phyloP scores from a whole-genome alignment of 2,113 vertebrate genomes.

The Zosterops japonicus region DNA sequence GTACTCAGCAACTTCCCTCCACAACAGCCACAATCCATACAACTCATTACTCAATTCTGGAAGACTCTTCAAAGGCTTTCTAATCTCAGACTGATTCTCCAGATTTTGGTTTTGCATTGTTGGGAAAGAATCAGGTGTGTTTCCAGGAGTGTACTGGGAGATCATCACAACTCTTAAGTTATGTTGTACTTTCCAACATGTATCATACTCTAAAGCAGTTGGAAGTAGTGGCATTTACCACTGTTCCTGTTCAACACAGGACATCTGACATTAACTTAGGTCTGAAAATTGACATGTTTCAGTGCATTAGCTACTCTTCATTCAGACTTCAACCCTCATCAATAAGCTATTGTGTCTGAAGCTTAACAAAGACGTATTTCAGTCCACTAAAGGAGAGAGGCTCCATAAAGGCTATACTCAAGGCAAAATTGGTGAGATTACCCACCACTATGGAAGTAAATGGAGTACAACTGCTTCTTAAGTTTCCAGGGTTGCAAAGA shows the following conservation, averaged over 20 bases:
- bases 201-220: neutral
- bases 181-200: accelerated
- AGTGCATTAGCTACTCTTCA: neutral
- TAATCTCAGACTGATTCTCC: neutral
- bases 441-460: neutral
- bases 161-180: neutral
- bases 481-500: neutral
- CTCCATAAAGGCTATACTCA: neutral
- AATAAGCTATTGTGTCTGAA: neutral
- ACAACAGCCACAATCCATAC: neutral
- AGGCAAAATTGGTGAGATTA: neutral
- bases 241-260: neutral
- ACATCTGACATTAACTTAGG: neutral
- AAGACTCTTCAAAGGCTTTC: neutral
- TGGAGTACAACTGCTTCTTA: neutral
- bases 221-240: neutral
- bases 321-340: neutral
- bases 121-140: neutral
- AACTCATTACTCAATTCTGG: neutral
- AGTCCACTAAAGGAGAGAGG: neutral
- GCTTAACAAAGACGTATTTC: neutral
- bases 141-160: neutral
- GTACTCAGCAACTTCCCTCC: neutral
- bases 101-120: neutral
- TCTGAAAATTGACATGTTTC: neutral